Conservation (phyloP, 2,797 vertebrate species). For the Danio tinwini region DNA sequence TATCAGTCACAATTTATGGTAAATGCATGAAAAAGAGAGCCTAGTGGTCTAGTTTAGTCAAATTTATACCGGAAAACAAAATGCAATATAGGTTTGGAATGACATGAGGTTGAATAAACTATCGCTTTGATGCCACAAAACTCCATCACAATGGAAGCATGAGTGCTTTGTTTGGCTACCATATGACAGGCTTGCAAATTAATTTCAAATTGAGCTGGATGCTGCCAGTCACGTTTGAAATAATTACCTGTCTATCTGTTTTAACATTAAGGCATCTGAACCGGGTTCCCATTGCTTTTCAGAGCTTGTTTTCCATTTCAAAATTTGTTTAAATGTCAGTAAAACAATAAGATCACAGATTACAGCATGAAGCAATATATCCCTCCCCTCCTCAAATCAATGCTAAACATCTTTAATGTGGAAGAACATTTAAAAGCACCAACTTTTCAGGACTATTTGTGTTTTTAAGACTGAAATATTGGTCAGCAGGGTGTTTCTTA, state of each 20-base stretch:
- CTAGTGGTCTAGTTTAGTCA: neutral
- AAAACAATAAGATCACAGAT: no score
- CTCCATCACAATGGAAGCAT: neutral
- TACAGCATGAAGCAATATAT: no score
- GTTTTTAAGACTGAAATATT: no score
- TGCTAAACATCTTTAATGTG: no score
- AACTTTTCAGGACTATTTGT: no score
- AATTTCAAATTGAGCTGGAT: neutral
- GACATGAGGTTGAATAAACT: neutral
- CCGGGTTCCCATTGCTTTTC: no score
- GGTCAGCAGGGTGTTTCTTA: no score
- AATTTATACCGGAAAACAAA: neutral
- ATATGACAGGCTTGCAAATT: conserved; percentile 34
- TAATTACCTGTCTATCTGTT: neutral
- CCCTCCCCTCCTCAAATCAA: no score
- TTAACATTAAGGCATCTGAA: neutral
- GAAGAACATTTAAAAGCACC: no score
- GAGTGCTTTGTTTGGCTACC: conserved; percentile 36
- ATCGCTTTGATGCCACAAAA: conserved; percentile 3
- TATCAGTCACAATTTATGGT: neutral
- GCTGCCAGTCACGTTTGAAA: neutral
- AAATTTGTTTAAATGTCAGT: no score
- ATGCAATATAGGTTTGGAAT: neutral
- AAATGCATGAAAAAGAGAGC: neutral
- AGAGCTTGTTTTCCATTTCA: no score